A percentile compares a stretch with the other conserved stretches of the same genome.
Conservation (phyloP, 2,888 invertebrate species). For the Cantharis rufa region DNA sequence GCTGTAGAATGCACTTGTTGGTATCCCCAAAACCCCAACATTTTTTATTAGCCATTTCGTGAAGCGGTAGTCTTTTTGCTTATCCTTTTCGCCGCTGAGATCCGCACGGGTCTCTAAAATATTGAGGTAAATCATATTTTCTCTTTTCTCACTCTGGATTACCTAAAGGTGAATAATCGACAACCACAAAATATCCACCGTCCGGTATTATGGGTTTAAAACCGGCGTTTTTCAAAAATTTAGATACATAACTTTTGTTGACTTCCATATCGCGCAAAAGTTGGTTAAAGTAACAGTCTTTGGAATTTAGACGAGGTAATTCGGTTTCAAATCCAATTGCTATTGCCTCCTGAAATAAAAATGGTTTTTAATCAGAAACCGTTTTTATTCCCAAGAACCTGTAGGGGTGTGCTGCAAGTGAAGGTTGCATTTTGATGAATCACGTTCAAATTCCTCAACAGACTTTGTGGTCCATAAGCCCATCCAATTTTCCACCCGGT, state of each 20-base stretch:
- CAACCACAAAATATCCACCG: slow-evolving; percentile 96
- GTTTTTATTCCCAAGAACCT: slow-evolving; percentile 58
- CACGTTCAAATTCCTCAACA: slow-evolving; percentile 80
- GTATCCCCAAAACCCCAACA: slow-evolving; percentile 90
- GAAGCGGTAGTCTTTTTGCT: slow-evolving; percentile 85
- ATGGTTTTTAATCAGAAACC: slow-evolving; percentile 4
- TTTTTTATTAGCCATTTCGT: slow-evolving; percentile 95
- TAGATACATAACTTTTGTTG: slow-evolving; percentile 80
- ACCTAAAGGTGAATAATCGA: slow-evolving; percentile 84
- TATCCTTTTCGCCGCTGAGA: slow-evolving; percentile 70
- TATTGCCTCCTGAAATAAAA: slow-evolving; percentile 78
- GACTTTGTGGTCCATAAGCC: slow-evolving; percentile 86
- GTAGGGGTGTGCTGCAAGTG: slow-evolving; percentile 86
- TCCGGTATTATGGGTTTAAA: slow-evolving; percentile 92
- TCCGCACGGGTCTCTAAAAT: slow-evolving; percentile 67
- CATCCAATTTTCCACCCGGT: slow-evolving; percentile 98
- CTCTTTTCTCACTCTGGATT: not conserved
- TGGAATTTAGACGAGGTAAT: slow-evolving; percentile 66
- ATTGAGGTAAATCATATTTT: not conserved
- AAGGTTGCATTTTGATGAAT: slow-evolving; percentile 96
- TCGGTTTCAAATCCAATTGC: slow-evolving; percentile 89
- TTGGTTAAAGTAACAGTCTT: slow-evolving; percentile 82
- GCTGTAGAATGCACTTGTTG: slow-evolving; percentile 92
- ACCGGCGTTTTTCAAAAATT: slow-evolving; percentile 75
- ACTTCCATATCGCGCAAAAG: slow-evolving; percentile 73